Evolutionary conservation across 2,888 invertebrate species (phyloP).

Genomic region (Bruchidius siliquastri): DNA sequence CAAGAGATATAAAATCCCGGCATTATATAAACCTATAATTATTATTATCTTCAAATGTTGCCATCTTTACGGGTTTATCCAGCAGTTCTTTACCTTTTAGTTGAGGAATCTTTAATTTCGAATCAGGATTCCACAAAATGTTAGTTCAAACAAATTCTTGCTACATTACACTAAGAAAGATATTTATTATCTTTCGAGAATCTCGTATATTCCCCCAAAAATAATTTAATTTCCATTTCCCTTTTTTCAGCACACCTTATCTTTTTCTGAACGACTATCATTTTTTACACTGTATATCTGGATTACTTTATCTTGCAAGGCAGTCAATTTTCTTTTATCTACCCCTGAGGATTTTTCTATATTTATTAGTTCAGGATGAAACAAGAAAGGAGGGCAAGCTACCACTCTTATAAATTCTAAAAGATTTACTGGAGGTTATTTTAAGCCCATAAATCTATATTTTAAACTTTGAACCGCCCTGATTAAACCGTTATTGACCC

Average conservation of each 20-base stretch:
- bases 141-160: not conserved
- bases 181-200: not conserved
- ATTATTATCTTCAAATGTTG: too few relatives aligned
- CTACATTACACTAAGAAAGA: not conserved
- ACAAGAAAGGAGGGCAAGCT: not conserved
- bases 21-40: too few relatives aligned
- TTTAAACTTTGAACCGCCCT: not conserved
- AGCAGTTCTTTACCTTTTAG: too few relatives aligned
- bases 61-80: too few relatives aligned
- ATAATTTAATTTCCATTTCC: not conserved
- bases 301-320: not conserved
- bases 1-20: too few relatives aligned
- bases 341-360: not conserved
- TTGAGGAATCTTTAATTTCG: too few relatives aligned
- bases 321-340: not conserved
- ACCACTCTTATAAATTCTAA: not conserved
- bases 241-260: not conserved
- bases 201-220: not conserved
- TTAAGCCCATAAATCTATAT: not conserved
- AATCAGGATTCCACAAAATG: too few relatives aligned
- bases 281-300: not conserved
- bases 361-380: not conserved
- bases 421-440: not conserved
- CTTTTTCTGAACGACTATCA: not conserved
- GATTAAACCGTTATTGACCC: not conserved